Base-by-base conservation (phyloP, 1,140 invertebrate species). In the Brachionus calyciflorus region DNA sequence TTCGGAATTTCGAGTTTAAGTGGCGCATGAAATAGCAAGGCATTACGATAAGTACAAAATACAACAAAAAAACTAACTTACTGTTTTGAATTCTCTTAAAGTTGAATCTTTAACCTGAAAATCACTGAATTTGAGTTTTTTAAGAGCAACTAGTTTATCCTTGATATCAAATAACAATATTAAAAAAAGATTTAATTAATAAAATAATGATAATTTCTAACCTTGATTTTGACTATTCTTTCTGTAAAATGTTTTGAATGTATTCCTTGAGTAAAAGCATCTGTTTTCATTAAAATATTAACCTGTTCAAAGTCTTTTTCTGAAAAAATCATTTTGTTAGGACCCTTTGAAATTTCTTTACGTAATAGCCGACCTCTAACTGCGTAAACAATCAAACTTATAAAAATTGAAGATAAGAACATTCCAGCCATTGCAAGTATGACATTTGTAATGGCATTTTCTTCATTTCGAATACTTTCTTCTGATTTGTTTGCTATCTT, bases 71-170 rank as follows among this genome's bases (percentile, higher is more conserved):
- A 76, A 37, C 10, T 24, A 26, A 80, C 85, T 87, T 83, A 92
- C 90, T 83, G 89, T 88, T 17, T 92, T 88, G 14, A 93, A 83
- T 30, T 91, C 85, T 79, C 91, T 90, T 83, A 91, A 89, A 0
- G 91, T 88, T 85, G 92, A 92, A 46, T 87, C 88, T 80, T 90
- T 91, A 78, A 93, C 83, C 82, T 93, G 91, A 77, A 91, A 88
- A 30, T 85, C 85, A 1, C 81, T 79, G 19, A 81, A 86, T 82
- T 3, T 87, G 82, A 87, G 77, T 78, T 90, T 89, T 84, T 92
- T 93, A 79, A 93, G 85, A 82, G 92, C 91, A 37, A 94, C 92
- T 51, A 93, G 85, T 83, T 93, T 92, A 9, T 92, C 92, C 91
- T 93, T 85, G 44, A 86, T 84, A n/a, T n/a, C n/a, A 78, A 79